Evolutionary conservation across 1,140 invertebrate species (phyloP).

Genomic region (Drosophila bocki): DNA sequence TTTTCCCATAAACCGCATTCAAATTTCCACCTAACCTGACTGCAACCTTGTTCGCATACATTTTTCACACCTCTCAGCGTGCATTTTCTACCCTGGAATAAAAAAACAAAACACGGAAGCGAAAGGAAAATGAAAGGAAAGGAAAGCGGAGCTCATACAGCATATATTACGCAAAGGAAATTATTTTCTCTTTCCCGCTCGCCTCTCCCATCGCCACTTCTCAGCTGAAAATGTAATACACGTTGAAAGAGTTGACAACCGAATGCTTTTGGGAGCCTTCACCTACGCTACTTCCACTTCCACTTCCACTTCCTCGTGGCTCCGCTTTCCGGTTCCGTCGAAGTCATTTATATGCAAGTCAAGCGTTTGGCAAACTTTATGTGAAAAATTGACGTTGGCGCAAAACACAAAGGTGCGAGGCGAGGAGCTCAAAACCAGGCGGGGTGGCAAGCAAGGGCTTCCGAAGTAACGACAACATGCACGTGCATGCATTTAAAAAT

Average conservation of each 20-base stretch:
- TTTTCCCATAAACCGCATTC: constrained; percentile 13
- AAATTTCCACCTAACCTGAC: constrained; percentile 14
- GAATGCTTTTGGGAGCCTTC: constrained; percentile 49
- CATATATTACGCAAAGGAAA: constrained; percentile 77
- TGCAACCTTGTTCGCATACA: neutral
- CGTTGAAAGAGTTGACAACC: constrained; percentile 82
- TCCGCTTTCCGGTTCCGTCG: constrained; percentile 48
- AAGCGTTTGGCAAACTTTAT: constrained; percentile 82
- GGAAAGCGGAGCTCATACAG: constrained; percentile 45
- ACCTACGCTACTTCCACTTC: constrained; percentile 7
- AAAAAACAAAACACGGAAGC: constrained; percentile 38
- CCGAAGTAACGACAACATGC: constrained; percentile 60
- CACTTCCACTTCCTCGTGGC: constrained; percentile 13
- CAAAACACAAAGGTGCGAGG: constrained; percentile 48
- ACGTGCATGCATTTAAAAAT: constrained; percentile 81
- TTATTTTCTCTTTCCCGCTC: constrained; percentile 62
- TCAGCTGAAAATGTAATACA: constrained; percentile 75
- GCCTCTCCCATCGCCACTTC: constrained; percentile 46
- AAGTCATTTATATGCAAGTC: constrained; percentile 84
- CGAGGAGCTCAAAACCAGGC: neutral
- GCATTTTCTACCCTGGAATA: neutral
- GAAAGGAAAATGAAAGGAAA: constrained; percentile 36
- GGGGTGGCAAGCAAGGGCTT: neutral
- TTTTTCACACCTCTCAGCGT: constrained; percentile 23
- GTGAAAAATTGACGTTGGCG: constrained; percentile 79